phyloP scores from a whole-genome alignment of 1,140 invertebrate genomes.

The Tetramorium parvispinum region DNA sequence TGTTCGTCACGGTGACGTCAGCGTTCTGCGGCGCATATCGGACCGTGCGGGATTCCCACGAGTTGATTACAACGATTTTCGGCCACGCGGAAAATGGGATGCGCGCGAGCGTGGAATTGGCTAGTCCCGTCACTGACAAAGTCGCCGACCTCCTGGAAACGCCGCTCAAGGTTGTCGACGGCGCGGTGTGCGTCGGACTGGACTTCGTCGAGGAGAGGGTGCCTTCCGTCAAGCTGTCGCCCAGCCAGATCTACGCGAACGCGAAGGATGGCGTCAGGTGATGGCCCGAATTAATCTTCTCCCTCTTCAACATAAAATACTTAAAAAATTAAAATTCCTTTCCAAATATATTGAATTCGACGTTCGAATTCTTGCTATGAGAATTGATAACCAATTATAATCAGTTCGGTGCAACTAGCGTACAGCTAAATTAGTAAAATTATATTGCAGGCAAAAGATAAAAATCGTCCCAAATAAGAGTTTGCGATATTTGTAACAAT shows the following conservation, averaged over 20 bases:
- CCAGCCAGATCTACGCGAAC: conserved; percentile 78
- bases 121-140: conserved; percentile 75
- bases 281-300: not conserved
- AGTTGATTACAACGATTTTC: conserved; percentile 70
- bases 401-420: too few relatives aligned
- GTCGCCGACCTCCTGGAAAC: conserved; percentile 78
- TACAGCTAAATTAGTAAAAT: too few relatives aligned
- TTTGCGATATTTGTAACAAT: too few relatives aligned
- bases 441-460: too few relatives aligned
- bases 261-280: conserved; percentile 69
- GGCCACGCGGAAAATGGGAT: conserved; percentile 72
- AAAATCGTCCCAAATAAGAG: too few relatives aligned
- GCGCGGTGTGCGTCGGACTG: conserved; percentile 83
- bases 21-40: conserved; percentile 72
- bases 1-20: conserved; percentile 68
- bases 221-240: conserved; percentile 84
- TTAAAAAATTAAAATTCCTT: too few relatives aligned
- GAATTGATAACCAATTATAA: too few relatives aligned
- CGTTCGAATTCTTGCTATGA: too few relatives aligned
- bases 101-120: conserved; percentile 71
- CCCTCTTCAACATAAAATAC: not conserved
- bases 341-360: too few relatives aligned
- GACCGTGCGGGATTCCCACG: conserved; percentile 73
- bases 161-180: conserved; percentile 85
- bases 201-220: conserved; percentile 85